These are phyloP conservation scores for Dolichotis patagonum DNA, from an alignment of 2,113 vertebrate genomes.

Conservation along the genomic window DNA sequence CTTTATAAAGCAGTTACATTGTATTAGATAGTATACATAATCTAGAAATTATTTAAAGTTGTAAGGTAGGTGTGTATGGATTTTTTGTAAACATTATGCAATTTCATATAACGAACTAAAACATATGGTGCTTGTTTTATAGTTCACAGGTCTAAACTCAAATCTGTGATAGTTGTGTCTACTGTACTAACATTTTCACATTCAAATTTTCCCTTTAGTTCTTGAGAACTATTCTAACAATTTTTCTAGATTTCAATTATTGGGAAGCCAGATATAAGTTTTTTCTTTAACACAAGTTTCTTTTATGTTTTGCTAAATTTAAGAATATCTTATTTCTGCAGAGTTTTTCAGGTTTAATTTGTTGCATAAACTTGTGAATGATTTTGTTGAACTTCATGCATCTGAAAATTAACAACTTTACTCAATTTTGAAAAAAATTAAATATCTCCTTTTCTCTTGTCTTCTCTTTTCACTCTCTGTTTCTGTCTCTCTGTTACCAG, in stretches of 20 bases:
- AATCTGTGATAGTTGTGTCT: background rate
- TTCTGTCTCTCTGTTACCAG: too few relatives aligned
- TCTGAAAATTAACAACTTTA: background rate
- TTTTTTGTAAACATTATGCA: background rate
- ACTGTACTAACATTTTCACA: background rate
- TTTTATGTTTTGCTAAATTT: background rate
- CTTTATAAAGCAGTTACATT: background rate
- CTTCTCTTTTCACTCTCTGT: too few relatives aligned
- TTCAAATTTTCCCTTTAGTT: background rate
- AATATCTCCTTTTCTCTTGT: background rate
- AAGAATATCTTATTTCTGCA: background rate
- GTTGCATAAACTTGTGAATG: background rate
- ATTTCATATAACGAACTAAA: background rate
- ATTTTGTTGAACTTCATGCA: background rate
- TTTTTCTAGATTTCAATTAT: background rate
- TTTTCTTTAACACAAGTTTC: background rate
- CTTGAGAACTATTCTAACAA: background rate
- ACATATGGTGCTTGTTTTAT: background rate
- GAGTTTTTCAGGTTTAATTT: background rate
- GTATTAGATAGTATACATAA: background rate
- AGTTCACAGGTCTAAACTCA: background rate
- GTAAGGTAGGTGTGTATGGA: background rate
- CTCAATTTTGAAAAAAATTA: background rate
- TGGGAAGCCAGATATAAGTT: background rate
- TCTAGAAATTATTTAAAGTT: background rate